phyloP scores from a whole-genome alignment of 2,797 vertebrate species.

The Psittacula derbiana region DNA sequence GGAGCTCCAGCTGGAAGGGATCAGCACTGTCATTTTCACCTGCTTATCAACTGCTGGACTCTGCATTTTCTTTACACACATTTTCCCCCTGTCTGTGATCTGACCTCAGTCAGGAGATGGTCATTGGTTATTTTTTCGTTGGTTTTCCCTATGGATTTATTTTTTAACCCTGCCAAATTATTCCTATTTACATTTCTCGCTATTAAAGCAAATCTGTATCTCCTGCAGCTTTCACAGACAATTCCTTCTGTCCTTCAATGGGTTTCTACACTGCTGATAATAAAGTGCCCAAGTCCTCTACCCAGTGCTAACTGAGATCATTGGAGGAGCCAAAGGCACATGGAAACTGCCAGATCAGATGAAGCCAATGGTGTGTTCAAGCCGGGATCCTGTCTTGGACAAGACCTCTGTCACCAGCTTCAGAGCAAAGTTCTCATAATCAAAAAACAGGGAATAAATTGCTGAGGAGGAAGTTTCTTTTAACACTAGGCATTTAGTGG shows the following conservation, averaged over 20 bases:
- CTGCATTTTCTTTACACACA: background rate
- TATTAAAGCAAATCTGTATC: background rate
- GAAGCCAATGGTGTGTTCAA: background rate
- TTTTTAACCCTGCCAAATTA: background rate
- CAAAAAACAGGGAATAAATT: background rate
- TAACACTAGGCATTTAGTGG: conserved; percentile 48
- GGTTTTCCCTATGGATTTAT: background rate
- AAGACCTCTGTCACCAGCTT: conserved; percentile 1
- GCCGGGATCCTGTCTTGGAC: conserved; percentile 30
- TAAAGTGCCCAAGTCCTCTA: background rate
- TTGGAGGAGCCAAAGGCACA: background rate
- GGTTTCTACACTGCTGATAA: background rate
- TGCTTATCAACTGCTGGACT: conserved; percentile 1
- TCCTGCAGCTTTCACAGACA: background rate
- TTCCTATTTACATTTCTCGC: background rate
- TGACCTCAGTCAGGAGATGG: background rate
- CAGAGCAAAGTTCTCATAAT: conserved; percentile 21
- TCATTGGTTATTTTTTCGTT: background rate
- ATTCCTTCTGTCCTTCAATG: background rate
- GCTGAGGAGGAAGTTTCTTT: conserved; percentile 60
- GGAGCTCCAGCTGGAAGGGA: background rate
- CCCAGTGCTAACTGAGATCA: background rate
- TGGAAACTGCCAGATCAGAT: conserved; percentile 18
- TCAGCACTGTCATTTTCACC: background rate
- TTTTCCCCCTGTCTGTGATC: background rate